phyloP scores from a whole-genome alignment of 2,113 vertebrate genomes.

The Corydoras maculifer region DNA sequence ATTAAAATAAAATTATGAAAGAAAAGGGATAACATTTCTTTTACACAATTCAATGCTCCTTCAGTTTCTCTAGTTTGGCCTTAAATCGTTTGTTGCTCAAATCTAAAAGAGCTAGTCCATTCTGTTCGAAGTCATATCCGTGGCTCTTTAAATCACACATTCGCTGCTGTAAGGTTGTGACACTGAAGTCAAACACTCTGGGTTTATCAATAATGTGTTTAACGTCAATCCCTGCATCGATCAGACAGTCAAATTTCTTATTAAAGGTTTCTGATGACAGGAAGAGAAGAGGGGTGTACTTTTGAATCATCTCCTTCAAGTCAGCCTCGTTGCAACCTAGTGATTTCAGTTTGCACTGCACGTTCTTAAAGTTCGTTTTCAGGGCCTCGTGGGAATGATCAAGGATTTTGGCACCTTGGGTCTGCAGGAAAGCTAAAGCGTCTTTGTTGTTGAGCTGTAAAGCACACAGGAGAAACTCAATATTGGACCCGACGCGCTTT shows the following conservation, averaged over 20 bases:
- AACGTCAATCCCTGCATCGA: constrained; percentile 59
- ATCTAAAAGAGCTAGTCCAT: constrained; percentile 63
- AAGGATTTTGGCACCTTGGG: constrained; percentile 59
- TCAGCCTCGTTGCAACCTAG: constrained; percentile 55
- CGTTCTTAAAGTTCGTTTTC: constrained; percentile 58
- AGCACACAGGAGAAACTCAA: constrained; percentile 54
- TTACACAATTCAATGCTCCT: too few species aligned
- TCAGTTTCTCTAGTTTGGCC: constrained; percentile 61
- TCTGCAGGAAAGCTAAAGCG: constrained; percentile 61
- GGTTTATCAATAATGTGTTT: constrained; percentile 60
- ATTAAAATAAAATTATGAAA: too few species aligned
- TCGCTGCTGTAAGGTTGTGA: constrained; percentile 56
- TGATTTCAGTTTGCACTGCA: constrained; percentile 55
- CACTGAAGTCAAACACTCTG: constrained; percentile 64
- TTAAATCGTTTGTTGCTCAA: constrained; percentile 63
- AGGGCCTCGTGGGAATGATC: constrained; percentile 64
- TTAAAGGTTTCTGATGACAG: constrained; percentile 57
- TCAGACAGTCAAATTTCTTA: constrained; percentile 66
- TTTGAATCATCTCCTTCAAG: constrained; percentile 54
- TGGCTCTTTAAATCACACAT: constrained; percentile 55
- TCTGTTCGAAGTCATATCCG: constrained; percentile 64
- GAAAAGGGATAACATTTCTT: too few species aligned
- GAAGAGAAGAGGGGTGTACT: constrained; percentile 58
- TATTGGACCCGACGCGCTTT: constrained; percentile 64
- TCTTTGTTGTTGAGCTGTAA: constrained; percentile 58